A percentile compares a stretch with the other conserved stretches of the same genome.
Conservation (phyloP, 2,797 vertebrate species). For the Scolopax rusticola region DNA sequence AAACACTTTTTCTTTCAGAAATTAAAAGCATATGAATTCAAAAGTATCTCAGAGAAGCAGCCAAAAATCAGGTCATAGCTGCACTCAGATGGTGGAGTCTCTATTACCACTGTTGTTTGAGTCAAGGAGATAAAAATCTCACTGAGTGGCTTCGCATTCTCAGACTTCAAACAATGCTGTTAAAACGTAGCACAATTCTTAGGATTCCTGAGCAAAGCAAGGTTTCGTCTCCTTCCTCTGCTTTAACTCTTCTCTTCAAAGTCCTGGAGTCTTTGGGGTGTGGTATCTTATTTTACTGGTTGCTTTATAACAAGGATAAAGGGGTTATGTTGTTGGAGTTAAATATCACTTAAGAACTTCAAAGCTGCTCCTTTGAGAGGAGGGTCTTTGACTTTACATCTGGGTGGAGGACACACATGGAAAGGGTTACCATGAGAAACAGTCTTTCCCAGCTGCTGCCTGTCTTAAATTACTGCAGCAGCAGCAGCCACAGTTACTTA, state of each 20-base stretch:
- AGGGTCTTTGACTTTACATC: constrained; percentile 61
- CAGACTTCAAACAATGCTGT: constrained; percentile 36
- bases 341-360: constrained; percentile 67
- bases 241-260: constrained; percentile 42
- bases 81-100: not conserved
- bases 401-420: constrained; percentile 49
- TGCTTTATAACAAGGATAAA: constrained; percentile 39
- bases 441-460: constrained; percentile 26
- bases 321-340: constrained; percentile 30
- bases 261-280: constrained; percentile 11
- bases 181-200: constrained; percentile 54
- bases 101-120: constrained; percentile 52
- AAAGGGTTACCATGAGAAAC: constrained; percentile 48
- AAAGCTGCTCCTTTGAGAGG: constrained; percentile 61
- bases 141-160: constrained; percentile 15
- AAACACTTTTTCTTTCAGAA: constrained; percentile 65
- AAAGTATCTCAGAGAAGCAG: constrained; percentile 46
- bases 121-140: constrained; percentile 56
- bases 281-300: constrained; percentile 49
- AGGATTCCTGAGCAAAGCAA: constrained; percentile 42
- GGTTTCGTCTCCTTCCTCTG: not conserved
- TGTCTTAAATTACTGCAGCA: constrained; percentile 62
- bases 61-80: constrained; percentile 51
- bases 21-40: constrained; percentile 64
- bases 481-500: not conserved